A percentile compares a stretch with the other conserved stretches of the same genome.
phyloP scores from a whole-genome alignment of 37 sponge, comb jelly and placozoan genomes.

The Halichondria panicea region DNA sequence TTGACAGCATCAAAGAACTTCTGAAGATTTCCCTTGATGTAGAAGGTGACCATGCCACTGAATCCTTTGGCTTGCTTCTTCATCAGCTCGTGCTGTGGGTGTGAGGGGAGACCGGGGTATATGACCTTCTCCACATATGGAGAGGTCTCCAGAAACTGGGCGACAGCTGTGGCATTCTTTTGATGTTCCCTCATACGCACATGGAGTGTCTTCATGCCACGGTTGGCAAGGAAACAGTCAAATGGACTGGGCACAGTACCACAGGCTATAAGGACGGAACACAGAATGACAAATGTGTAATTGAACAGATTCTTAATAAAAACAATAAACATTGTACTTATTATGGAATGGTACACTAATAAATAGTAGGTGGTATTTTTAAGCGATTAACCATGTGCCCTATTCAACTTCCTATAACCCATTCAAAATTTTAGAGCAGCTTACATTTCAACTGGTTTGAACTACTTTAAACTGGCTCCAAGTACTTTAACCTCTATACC shows the following conservation, averaged over 20 bases:
- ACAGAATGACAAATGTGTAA: no score
- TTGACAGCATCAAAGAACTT: constrained; percentile 84
- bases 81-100: constrained; percentile 93
- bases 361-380: no score
- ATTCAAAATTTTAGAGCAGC: no score
- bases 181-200: constrained; percentile 94
- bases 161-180: constrained; percentile 84
- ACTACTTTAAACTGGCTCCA: no score
- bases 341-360: no score
- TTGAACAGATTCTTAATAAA: no score
- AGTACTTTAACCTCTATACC: no score
- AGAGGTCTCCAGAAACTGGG: constrained; percentile 68
- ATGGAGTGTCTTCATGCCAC: constrained; percentile 94
- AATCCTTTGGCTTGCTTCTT: constrained; percentile 90
- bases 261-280: constrained; percentile 44
- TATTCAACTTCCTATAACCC: no score
- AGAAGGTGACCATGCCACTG: constrained; percentile 95
- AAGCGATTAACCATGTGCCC: no score
- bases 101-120: constrained; percentile 93
- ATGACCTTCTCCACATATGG: constrained; percentile 62
- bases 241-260: constrained; percentile 94
- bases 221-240: constrained; percentile 94
- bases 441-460: no score
- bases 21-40: constrained; percentile 64
- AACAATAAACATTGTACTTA: no score